These are phyloP conservation scores for Teleogryllus oceanicus DNA, from an alignment of 2,888 invertebrate species.

Conservation along the genomic window DNA sequence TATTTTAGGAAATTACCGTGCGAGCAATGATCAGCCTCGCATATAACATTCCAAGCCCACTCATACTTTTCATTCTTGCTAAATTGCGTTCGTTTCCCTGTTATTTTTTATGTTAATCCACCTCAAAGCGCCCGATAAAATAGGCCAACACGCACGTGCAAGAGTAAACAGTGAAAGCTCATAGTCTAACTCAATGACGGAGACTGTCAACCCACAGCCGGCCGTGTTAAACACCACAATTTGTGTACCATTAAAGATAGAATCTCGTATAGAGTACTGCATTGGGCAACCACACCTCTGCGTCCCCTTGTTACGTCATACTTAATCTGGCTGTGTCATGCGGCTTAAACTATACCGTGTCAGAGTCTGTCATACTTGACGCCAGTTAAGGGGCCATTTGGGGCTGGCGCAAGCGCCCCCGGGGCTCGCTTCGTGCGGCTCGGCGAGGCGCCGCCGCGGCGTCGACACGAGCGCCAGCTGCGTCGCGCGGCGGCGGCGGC, in stretches of 20 bases:
- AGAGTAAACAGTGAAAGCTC: not conserved
- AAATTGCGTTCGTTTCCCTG: no score
- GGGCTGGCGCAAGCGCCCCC: not conserved
- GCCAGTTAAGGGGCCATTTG: not conserved
- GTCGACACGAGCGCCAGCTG: no score
- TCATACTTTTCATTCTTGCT: no score
- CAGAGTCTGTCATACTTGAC: no score
- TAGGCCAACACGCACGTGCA: not conserved
- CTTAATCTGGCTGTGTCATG: conserved; percentile 1
- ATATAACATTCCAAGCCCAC: no score
- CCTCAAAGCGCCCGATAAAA: no score
- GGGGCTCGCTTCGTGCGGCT: no score
- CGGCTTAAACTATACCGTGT: not conserved
- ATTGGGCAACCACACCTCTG: not conserved
- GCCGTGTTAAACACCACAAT: not conserved
- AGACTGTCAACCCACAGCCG: not conserved
- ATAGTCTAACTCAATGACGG: not conserved
- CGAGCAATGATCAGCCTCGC: no score
- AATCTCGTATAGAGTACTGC: conserved; percentile 2
- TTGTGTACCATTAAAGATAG: not conserved
- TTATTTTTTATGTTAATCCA: no score
- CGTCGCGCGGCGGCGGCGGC: no score
- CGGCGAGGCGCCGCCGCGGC: no score
- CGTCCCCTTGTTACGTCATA: not conserved
- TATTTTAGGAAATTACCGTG: no score